A percentile compares a stretch with the other conserved stretches of the same genome.
Evolutionary conservation across 2,888 invertebrate species (phyloP).

Genomic region (Subacronicta megacephala): DNA sequence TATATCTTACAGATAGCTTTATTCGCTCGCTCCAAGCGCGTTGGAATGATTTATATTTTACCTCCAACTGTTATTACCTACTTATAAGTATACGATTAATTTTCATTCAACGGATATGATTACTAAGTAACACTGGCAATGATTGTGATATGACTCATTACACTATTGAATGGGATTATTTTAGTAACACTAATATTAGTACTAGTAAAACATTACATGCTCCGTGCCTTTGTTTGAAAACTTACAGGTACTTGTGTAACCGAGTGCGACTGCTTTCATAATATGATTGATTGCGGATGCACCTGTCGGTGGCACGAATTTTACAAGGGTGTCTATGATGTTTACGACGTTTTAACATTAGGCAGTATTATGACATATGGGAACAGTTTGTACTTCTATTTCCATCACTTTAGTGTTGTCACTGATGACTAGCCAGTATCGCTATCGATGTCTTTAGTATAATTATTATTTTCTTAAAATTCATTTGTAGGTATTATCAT

Average conservation of each 20-base stretch:
- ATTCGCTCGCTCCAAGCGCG: background rate
- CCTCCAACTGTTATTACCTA: slow-evolving; percentile 3
- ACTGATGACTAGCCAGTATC: background rate
- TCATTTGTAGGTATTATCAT: too few species aligned
- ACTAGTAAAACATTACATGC: slow-evolving; percentile 33
- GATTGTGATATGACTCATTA: slow-evolving; percentile 44
- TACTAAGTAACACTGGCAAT: slow-evolving; percentile 39
- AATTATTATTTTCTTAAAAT: too few species aligned
- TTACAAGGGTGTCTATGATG: slow-evolving; percentile 37
- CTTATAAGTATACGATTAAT: slow-evolving; percentile 15
- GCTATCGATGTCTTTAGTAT: too few species aligned
- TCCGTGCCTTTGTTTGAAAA: slow-evolving; percentile 35
- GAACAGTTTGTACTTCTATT: background rate
- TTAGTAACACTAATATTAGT: slow-evolving; percentile 47
- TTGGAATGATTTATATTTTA: slow-evolving; percentile 13
- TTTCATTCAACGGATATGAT: slow-evolving; percentile 42
- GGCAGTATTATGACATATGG: slow-evolving; percentile 5
- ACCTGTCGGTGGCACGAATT: slow-evolving; percentile 53
- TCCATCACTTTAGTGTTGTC: slow-evolving; percentile 11
- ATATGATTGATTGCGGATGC: slow-evolving; percentile 61
- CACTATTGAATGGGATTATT: slow-evolving; percentile 49
- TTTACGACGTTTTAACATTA: slow-evolving; percentile 25
- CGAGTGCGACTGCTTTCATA: slow-evolving; percentile 28
- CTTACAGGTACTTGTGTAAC: slow-evolving; percentile 24
- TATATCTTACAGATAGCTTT: too few species aligned